Percentiles rank a stretch among this genome's conserved stretches.
phyloP scores from a whole-genome alignment of 2,797 vertebrate species.

The Cryptoprocta ferox region DNA sequence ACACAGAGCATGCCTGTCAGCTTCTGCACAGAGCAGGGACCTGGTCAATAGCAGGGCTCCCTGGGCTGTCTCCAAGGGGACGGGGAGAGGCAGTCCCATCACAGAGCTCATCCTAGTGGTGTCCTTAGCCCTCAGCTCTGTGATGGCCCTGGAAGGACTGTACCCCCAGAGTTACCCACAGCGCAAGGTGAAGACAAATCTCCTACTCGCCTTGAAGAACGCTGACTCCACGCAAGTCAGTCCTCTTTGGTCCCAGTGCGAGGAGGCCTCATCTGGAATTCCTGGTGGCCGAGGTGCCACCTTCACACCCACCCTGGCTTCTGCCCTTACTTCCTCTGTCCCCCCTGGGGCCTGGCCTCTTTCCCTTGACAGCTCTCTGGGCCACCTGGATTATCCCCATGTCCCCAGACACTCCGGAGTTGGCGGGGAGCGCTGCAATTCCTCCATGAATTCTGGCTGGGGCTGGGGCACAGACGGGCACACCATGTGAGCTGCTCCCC shows the following conservation, averaged over 20 bases:
- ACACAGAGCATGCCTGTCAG: accelerated
- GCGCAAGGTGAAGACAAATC: neutral
- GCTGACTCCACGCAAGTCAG: neutral
- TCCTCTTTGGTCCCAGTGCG: neutral
- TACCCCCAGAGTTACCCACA: neutral
- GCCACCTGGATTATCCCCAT: neutral
- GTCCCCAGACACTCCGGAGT: neutral
- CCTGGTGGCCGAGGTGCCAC: neutral
- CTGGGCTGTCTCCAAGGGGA: neutral
- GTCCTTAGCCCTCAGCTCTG: neutral
- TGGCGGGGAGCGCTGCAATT: neutral
- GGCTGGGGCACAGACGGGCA: neutral
- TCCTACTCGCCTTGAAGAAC: neutral
- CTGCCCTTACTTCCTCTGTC: neutral
- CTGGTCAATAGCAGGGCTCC: too few species aligned
- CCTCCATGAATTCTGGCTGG: neutral
- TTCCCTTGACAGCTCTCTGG: neutral
- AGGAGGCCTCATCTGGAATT: neutral
- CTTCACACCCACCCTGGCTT: accelerated
- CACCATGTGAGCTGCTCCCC: neutral
- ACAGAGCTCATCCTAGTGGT: neutral
- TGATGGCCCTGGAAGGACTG: neutral
- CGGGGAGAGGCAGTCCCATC: neutral
- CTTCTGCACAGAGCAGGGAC: too few species aligned
- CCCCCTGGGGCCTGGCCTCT: neutral